A percentile compares a stretch with the other conserved stretches of the same genome.
phyloP scores from a whole-genome alignment of 2,888 invertebrate species.

The Thereva nobilitata region DNA sequence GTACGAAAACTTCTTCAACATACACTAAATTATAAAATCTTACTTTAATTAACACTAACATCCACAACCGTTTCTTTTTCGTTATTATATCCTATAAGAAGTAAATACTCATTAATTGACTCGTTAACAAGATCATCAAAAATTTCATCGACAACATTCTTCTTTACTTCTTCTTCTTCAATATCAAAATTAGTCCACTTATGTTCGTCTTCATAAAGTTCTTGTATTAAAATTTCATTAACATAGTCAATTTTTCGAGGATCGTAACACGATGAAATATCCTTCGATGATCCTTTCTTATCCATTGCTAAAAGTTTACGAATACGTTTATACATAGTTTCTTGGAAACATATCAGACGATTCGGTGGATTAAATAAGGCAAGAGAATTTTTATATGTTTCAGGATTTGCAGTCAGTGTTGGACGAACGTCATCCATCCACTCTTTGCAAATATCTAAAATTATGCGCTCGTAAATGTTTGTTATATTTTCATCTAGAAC shows the following conservation, averaged over 20 bases:
- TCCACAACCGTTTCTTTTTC: slow-evolving; percentile 8
- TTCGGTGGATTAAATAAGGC: slow-evolving; percentile 58
- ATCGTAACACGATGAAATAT: slow-evolving; percentile 59
- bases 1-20: too few species aligned
- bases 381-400: slow-evolving; percentile 55
- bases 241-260: slow-evolving; percentile 70
- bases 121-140: slow-evolving; percentile 62
- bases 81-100: slow-evolving; percentile 2
- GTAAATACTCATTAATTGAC: slow-evolving; percentile 48
- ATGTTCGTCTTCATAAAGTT: slow-evolving; percentile 71
- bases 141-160: slow-evolving; percentile 63
- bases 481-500: slow-evolving; percentile 53
- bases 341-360: slow-evolving; percentile 59
- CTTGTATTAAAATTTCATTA: slow-evolving; percentile 71
- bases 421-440: slow-evolving; percentile 61
- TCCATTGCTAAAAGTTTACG: slow-evolving; percentile 61
- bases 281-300: slow-evolving; percentile 57
- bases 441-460: slow-evolving; percentile 68
- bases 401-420: slow-evolving; percentile 42
- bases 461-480: slow-evolving; percentile 63
- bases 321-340: slow-evolving; percentile 61
- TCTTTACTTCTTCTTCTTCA: slow-evolving; percentile 71
- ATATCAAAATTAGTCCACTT: slow-evolving; percentile 75
- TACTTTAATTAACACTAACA: neutral
- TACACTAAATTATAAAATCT: neutral